Conservation (phyloP, 2,113 vertebrate genomes). For the Hippocampus comes region DNA sequence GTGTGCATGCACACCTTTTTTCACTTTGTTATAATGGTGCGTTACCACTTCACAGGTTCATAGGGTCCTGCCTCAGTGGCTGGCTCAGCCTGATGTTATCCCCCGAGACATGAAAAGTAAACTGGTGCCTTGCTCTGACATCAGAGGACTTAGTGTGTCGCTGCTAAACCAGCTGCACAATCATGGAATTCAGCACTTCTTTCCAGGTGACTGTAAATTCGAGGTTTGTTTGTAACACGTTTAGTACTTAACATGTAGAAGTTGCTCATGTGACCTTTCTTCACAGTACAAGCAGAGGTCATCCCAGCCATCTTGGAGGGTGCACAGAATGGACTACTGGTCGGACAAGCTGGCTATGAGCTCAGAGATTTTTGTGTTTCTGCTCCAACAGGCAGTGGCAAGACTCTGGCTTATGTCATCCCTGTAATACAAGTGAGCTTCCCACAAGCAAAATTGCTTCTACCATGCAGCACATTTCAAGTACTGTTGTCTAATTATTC, state of each 20-base stretch:
- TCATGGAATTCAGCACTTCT: conserved; percentile 81
- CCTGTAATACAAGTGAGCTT: conserved; percentile 85
- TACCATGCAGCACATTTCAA: too few relatives aligned
- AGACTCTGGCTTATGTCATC: conserved; percentile 89
- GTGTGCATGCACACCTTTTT: neutral
- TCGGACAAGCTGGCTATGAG: conserved; percentile 80
- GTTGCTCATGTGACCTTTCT: neutral
- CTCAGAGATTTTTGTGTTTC: conserved; percentile 92
- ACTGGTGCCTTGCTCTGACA: conserved; percentile 67
- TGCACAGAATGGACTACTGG: conserved; percentile 69
- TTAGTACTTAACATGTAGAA: neutral
- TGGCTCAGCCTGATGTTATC: conserved; percentile 81
- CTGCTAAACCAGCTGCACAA: conserved; percentile 75
- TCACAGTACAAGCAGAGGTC: conserved; percentile 85
- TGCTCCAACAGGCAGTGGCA: conserved; percentile 93
- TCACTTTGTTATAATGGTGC: neutral
- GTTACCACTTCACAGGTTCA: conserved; percentile 69
- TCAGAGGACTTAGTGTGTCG: conserved; percentile 75
- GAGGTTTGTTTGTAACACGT: neutral
- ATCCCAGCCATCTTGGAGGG: conserved; percentile 87
- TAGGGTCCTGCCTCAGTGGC: conserved; percentile 85
- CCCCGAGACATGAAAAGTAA: conserved; percentile 78
- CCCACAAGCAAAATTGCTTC: neutral
- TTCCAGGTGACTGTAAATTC: conserved; percentile 78
- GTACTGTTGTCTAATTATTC: too few relatives aligned